Conservation (phyloP, 2,888 invertebrate genomes). For the Tachina lurida region DNA sequence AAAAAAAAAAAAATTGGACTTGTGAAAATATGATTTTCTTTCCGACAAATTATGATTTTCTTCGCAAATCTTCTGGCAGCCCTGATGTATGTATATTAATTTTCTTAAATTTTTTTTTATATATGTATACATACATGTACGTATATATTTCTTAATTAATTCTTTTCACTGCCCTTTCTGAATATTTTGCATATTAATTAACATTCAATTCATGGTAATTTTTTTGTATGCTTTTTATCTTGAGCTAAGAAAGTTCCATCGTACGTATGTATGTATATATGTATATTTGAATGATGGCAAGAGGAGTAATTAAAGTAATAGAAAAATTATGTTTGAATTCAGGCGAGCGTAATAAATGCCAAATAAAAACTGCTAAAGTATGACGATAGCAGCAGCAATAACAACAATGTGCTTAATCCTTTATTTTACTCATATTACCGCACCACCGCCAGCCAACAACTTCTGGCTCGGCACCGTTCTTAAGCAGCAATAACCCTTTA, state of each 20-base stretch:
- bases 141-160: background rate
- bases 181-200: slow-evolving; percentile 49
- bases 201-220: slow-evolving; percentile 31
- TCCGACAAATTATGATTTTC: no score
- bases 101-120: no score
- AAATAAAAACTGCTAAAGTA: slow-evolving; percentile 79
- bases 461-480: background rate
- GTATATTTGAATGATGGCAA: background rate
- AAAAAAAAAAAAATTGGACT: no score
- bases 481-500: slow-evolving; percentile 36
- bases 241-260: background rate
- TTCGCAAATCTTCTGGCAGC: no score
- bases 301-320: slow-evolving; percentile 73
- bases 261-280: background rate
- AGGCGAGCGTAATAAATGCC: slow-evolving; percentile 80
- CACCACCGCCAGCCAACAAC: background rate
- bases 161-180: slow-evolving; percentile 20
- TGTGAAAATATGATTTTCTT: no score
- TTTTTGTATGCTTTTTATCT: slow-evolving; percentile 12
- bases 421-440: slow-evolving; percentile 58
- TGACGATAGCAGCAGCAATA: slow-evolving; percentile 54
- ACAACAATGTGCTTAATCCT: slow-evolving; percentile 66
- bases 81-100: no score
- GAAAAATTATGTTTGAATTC: slow-evolving; percentile 71
- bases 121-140: no score